phyloP scores from a whole-genome alignment of 1,140 invertebrate genomes.

The Bicyclus anynana region DNA sequence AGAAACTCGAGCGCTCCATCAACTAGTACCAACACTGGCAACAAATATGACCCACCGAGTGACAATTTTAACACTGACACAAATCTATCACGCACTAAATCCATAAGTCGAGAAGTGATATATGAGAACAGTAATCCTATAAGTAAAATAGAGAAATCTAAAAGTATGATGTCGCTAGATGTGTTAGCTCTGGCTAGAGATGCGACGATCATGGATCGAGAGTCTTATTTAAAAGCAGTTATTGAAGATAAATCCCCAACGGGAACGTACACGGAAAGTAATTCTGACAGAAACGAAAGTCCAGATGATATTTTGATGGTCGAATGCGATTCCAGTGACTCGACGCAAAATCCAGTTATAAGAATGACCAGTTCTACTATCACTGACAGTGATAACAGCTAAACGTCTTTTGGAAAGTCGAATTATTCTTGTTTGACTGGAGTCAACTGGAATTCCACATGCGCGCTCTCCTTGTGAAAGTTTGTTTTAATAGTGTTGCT shows the following conservation, averaged over 20 bases:
- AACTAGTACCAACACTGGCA: conserved; percentile 47
- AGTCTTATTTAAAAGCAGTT: conserved; percentile 66
- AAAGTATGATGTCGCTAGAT: conserved; percentile 71
- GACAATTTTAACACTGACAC: conserved; percentile 43
- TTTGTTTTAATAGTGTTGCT: too few relatives aligned
- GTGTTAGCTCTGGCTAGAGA: conserved; percentile 62
- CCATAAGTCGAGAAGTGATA: conserved; percentile 54
- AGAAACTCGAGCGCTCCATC: conserved; percentile 59
- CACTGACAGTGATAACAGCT: conserved; percentile 66
- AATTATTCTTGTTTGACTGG: not conserved
- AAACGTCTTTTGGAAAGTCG: conserved; percentile 1
- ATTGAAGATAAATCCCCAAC: conserved; percentile 70
- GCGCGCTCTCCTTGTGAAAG: too few relatives aligned
- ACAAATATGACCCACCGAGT: conserved; percentile 42
- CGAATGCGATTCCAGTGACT: conserved; percentile 68
- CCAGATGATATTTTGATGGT: conserved; percentile 71
- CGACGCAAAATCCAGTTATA: conserved; percentile 63
- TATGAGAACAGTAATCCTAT: conserved; percentile 50
- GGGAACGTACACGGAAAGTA: conserved; percentile 67
- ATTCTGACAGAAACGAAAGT: conserved; percentile 66
- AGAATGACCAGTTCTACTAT: conserved; percentile 66
- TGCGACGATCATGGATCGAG: conserved; percentile 58
- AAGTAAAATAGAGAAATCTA: conserved; percentile 56
- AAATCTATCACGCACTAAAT: conserved; percentile 51
- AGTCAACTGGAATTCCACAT: too few relatives aligned